Conservation (phyloP, 2,888 invertebrate species). For the Anthophora plumipes region DNA sequence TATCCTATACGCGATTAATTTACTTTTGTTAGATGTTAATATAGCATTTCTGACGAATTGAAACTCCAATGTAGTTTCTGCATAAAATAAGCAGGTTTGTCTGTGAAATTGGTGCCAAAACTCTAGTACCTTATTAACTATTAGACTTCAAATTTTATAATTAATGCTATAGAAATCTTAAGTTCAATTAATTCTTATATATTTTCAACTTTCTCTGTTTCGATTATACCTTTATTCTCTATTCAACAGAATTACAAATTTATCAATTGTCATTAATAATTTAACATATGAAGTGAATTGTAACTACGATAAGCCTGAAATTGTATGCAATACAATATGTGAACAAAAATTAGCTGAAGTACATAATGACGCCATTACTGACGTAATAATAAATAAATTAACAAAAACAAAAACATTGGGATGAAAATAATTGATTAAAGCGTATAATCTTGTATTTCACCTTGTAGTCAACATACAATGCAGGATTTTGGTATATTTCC, state of each 20-base stretch:
- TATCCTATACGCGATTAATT: not conserved
- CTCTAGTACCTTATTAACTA: not conserved
- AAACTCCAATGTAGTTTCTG: not conserved
- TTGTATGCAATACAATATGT: slow-evolving; percentile 1
- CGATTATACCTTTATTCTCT: slow-evolving; percentile 8
- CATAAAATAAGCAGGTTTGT: not conserved
- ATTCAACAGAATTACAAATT: not conserved
- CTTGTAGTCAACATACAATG: not conserved
- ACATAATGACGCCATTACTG: not conserved
- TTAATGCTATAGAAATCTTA: slow-evolving; percentile 2
- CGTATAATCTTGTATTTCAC: not conserved
- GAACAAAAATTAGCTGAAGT: not conserved
- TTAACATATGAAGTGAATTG: slow-evolving; percentile 4
- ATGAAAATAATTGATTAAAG: not conserved
- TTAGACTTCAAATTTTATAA: slow-evolving; percentile 18
- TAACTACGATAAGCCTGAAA: slow-evolving; percentile 13
- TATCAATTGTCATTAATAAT: slow-evolving; percentile 29
- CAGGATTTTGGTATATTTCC: slow-evolving; percentile 8
- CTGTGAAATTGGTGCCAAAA: not conserved
- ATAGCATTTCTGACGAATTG: not conserved
- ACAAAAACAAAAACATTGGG: not conserved
- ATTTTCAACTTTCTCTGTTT: not conserved
- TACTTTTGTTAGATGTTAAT: not conserved
- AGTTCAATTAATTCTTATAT: slow-evolving; percentile 4
- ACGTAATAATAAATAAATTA: slow-evolving; percentile 15